phyloP scores from a whole-genome alignment of 2,113 vertebrate species.

The Fulica atra region DNA sequence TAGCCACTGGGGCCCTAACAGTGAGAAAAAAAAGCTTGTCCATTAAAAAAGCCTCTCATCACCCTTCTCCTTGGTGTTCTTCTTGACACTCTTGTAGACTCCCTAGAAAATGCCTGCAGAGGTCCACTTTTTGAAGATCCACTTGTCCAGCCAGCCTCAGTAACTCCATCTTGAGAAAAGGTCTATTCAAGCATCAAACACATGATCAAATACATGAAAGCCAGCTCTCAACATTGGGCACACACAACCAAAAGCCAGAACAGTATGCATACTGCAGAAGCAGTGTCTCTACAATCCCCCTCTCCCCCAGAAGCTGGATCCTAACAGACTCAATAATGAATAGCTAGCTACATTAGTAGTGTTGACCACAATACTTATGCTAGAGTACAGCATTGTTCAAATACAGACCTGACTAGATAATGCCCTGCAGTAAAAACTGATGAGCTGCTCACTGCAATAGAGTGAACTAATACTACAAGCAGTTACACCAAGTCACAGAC shows the following conservation, averaged over 20 bases:
- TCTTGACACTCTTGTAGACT: slow-evolving; percentile 78
- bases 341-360: neutral
- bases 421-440: neutral
- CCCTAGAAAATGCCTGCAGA: slow-evolving; percentile 84
- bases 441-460: neutral
- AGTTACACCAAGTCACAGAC: neutral
- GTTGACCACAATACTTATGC: neutral
- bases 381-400: neutral
- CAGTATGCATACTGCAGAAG: slow-evolving; percentile 30
- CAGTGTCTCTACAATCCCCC: neutral
- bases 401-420: neutral
- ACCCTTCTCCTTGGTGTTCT: slow-evolving; percentile 85
- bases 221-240: slow-evolving; percentile 55
- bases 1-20: slow-evolving; percentile 54
- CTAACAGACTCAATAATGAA: neutral
- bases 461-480: neutral
- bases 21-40: slow-evolving; percentile 53
- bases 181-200: slow-evolving; percentile 81
- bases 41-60: slow-evolving; percentile 78
- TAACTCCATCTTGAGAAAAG: slow-evolving; percentile 77
- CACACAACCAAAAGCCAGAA: slow-evolving; percentile 42
- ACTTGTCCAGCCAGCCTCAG: slow-evolving; percentile 81
- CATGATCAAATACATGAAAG: slow-evolving; percentile 69
- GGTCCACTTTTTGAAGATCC: slow-evolving; percentile 82
- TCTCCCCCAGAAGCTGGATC: neutral